Conservation (phyloP, 2,113 vertebrate species). For the Fukomys damarensis region DNA sequence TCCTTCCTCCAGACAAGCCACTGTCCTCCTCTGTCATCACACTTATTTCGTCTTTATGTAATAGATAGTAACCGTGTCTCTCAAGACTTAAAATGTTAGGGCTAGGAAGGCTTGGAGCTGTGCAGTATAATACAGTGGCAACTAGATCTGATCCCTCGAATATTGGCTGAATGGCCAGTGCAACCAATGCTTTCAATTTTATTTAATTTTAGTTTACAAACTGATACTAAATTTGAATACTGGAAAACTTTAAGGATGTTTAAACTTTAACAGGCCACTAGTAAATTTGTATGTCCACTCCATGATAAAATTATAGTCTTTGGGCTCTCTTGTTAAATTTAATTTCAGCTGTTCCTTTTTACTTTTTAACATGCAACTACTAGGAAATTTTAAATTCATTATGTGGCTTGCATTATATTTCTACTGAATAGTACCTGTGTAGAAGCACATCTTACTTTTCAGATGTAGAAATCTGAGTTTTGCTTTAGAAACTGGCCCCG, state of each 20-base stretch:
- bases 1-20: background rate
- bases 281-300: background rate
- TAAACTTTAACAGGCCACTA: background rate
- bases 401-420: background rate
- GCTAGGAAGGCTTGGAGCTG: background rate
- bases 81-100: background rate
- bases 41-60: background rate
- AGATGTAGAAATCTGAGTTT: background rate
- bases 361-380: background rate
- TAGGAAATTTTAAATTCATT: background rate
- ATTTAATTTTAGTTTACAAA: constrained; percentile 57
- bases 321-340: constrained; percentile 18
- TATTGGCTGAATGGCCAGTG: fast-evolving
- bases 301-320: background rate
- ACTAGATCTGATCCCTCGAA: background rate
- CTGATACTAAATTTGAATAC: background rate
- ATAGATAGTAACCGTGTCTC: background rate
- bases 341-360: constrained; percentile 19
- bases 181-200: background rate
- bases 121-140: no score
- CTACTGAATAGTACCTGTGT: background rate
- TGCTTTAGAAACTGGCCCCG: background rate
- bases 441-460: background rate
- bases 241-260: background rate
- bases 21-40: background rate